Evolutionary conservation across 2,888 invertebrate species (phyloP).

Genomic region (Melipona bicolor): DNA sequence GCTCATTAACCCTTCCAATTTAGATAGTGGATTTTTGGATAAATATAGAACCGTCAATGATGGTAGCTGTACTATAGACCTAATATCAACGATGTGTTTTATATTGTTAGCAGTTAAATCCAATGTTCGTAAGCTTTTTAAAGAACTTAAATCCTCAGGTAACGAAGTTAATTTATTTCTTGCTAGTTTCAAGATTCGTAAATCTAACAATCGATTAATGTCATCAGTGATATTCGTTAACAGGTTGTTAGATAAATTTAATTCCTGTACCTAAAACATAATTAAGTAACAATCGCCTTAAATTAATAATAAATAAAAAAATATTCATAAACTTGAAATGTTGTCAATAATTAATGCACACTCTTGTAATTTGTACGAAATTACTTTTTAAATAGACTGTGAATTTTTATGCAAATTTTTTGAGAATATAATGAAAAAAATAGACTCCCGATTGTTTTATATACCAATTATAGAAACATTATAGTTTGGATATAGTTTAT

Average conservation of each 20-base stretch:
- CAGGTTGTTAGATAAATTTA: slow-evolving; percentile 88
- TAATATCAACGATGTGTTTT: slow-evolving; percentile 83
- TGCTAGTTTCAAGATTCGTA: slow-evolving; percentile 86
- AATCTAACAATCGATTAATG: slow-evolving; percentile 78
- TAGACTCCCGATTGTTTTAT: too few species aligned
- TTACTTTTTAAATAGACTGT: background rate
- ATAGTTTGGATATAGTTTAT: too few species aligned
- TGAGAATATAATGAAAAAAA: too few species aligned
- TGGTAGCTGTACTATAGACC: slow-evolving; percentile 73
- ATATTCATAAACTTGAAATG: background rate
- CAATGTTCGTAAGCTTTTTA: slow-evolving; percentile 86
- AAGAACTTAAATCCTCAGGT: slow-evolving; percentile 85
- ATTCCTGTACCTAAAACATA: slow-evolving; percentile 85
- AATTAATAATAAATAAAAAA: background rate
- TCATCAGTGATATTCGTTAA: slow-evolving; percentile 86
- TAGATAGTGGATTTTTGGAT: slow-evolving; percentile 87
- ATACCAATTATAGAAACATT: too few species aligned
- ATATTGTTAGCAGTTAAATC: slow-evolving; percentile 88
- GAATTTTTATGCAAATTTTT: too few species aligned
- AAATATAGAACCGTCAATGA: slow-evolving; percentile 87
- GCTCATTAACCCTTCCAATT: slow-evolving; percentile 87
- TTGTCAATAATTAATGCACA: background rate
- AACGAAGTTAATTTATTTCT: slow-evolving; percentile 86
- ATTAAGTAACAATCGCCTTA: background rate
- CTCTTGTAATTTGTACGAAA: background rate